These are phyloP conservation scores for Eristalinus sepulchralis DNA, from an alignment of 2,888 invertebrate genomes.

Conservation along the genomic window DNA sequence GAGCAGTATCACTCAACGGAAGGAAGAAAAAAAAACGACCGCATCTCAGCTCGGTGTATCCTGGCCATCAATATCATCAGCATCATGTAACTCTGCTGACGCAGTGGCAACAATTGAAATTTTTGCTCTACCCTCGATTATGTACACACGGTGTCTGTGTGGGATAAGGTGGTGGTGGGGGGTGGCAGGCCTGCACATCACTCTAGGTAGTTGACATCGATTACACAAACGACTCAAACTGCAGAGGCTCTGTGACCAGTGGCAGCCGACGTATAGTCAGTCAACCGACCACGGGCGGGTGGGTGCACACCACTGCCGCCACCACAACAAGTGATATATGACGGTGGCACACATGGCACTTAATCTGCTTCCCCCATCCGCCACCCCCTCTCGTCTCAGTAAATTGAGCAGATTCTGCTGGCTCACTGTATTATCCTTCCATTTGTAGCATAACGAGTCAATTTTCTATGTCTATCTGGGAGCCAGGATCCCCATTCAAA, in stretches of 20 bases:
- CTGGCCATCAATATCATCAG: conserved; percentile 59
- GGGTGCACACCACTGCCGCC: conserved; percentile 17
- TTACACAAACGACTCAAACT: conserved; percentile 31
- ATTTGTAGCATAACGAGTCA: conserved; percentile 70
- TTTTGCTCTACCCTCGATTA: conserved; percentile 45
- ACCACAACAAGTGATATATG: conserved; percentile 70
- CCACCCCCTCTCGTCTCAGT: not conserved
- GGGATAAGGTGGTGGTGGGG: not conserved
- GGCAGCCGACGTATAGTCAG: conserved; percentile 35
- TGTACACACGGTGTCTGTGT: conserved; percentile 3
- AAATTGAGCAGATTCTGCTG: conserved; percentile 64
- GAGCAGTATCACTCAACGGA: not conserved
- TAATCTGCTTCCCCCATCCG: conserved; percentile 55
- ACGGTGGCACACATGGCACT: conserved; percentile 68
- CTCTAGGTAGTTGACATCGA: conserved; percentile 61
- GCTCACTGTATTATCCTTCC: conserved; percentile 67
- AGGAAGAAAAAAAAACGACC: not conserved
- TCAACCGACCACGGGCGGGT: not conserved
- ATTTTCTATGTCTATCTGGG: conserved; percentile 64
- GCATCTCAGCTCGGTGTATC: conserved; percentile 25
- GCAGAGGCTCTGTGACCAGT: not conserved
- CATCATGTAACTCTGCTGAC: conserved; percentile 64
- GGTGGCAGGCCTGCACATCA: conserved; percentile 49
- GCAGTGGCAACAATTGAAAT: conserved; percentile 69
- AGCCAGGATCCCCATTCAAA: conserved; percentile 50